phyloP scores from a whole-genome alignment of 2,888 invertebrate species.

The Thera britannica region DNA sequence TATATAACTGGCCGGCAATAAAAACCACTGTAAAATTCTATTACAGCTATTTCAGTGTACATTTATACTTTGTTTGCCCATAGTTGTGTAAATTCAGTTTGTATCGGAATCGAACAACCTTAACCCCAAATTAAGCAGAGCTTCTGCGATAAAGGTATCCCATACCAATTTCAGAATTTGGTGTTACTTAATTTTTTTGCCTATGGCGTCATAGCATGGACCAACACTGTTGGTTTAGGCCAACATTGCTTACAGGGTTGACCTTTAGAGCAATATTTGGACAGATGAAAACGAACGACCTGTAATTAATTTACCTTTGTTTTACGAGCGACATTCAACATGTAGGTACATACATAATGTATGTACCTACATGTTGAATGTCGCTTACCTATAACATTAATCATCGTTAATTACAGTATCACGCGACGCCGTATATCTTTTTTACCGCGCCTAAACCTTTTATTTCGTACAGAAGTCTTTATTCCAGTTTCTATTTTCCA shows the following conservation, averaged over 20 bases:
- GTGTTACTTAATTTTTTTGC: background rate
- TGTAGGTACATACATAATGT: too few species aligned
- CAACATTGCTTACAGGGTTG: constrained; percentile 10
- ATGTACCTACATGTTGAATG: too few species aligned
- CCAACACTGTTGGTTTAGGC: constrained; percentile 4
- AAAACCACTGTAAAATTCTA: too few species aligned
- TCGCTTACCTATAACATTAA: too few species aligned
- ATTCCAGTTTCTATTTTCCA: background rate
- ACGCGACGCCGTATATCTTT: constrained; percentile 13
- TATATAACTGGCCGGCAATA: too few species aligned
- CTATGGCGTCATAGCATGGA: background rate
- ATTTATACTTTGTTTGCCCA: too few species aligned
- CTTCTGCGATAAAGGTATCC: background rate
- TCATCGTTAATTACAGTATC: constrained; percentile 25
- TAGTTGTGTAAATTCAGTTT: too few species aligned
- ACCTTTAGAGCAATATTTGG: constrained; percentile 20
- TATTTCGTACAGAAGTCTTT: too few species aligned
- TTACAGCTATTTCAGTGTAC: too few species aligned
- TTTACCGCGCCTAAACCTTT: constrained; percentile 2
- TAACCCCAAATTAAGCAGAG: too few species aligned
- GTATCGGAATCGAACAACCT: too few species aligned
- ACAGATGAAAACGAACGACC: constrained; percentile 36
- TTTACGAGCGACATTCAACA: constrained; percentile 27
- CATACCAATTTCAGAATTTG: background rate
- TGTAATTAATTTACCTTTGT: constrained; percentile 37